Evolutionary conservation across 1,140 invertebrate genomes (phyloP).

Genomic region (Agrilus planipennis): DNA sequence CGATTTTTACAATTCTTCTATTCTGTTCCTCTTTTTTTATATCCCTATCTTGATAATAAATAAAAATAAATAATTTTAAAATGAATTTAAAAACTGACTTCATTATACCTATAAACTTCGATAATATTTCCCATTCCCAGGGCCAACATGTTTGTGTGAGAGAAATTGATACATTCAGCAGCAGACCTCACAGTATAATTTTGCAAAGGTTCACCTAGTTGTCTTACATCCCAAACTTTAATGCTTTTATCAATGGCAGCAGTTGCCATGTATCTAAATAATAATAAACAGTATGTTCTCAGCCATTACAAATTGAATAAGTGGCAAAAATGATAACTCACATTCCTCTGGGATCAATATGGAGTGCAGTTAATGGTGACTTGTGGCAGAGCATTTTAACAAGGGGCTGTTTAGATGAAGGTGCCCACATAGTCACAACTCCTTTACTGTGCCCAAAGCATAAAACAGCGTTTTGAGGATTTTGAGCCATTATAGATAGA

Average conservation of each 20-base stretch:
- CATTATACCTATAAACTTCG: conserved; percentile 68
- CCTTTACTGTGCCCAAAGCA: conserved; percentile 86
- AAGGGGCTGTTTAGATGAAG: conserved; percentile 72
- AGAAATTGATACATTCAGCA: conserved; percentile 70
- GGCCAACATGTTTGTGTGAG: conserved; percentile 74
- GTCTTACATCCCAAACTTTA: conserved; percentile 92
- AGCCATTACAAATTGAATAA: not conserved
- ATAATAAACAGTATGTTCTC: conserved; percentile 5
- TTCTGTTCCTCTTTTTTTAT: too few relatives aligned
- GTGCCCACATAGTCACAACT: conserved; percentile 91
- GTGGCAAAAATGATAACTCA: conserved; percentile 42
- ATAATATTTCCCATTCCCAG: conserved; percentile 71
- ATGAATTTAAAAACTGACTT: too few relatives aligned
- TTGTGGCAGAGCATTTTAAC: conserved; percentile 87
- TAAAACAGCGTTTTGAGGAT: conserved; percentile 89
- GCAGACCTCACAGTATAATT: conserved; percentile 53
- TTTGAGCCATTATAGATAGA: conserved; percentile 79
- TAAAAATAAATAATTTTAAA: too few relatives aligned
- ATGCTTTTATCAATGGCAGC: conserved; percentile 65
- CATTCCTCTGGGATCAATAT: conserved; percentile 76
- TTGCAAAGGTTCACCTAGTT: conserved; percentile 62
- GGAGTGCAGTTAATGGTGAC: conserved; percentile 63
- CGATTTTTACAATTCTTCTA: too few relatives aligned
- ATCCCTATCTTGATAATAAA: too few relatives aligned
- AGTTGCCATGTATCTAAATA: conserved; percentile 77